Base-by-base conservation (phyloP, 2,113 vertebrate species). In the Haliaeetus leucogaster region DNA sequence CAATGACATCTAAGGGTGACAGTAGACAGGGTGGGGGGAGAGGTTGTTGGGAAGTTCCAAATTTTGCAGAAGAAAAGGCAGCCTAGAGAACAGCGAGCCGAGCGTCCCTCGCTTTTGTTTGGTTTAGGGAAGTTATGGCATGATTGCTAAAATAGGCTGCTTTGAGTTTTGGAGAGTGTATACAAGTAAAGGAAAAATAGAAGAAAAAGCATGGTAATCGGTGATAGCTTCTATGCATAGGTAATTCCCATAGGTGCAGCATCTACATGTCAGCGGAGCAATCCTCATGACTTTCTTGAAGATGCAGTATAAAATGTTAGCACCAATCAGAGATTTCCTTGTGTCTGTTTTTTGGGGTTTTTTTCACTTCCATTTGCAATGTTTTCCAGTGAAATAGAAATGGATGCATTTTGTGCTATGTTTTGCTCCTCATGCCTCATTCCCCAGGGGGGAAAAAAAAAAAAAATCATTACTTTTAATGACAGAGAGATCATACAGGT, bases 1-100 rank as follows among this genome's bases (percentile, higher is more conserved):
- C 96, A 97, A 48, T 97, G 93, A 96, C 95, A 94, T 76, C 42
- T 70, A 95, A 95, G 84, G 73, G 66, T 88, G 89, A 62, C 29
- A 25, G 90, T 45, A 82, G 65, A 18, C 25, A 40, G 25, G 23
- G 36, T 19, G 36, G 77, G 15, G 40, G 13, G 19, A 56, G 67
- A 89, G 61, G 63, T 78, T 40, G n/a, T 70, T 68, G 48, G 25
- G 73, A 95, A 82, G 62, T 86, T 97, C 77, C n/a, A 67, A 16
- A 79, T 96, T 63, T 72, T 62, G 21, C 53, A 70, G 42, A 43
- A 65, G 48, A 70, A 68, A 66, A 70, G 38, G 76, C 65, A 55
- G 16, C 13, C 12, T 15, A n/a, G 72, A 67, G 58, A 85, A 48
- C 8, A 61, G 7, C 10, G n/a, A 93, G 16, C 38, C 23, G 16